These are phyloP conservation scores for Azorinus chamasolen DNA, from an alignment of 2,888 invertebrate species.

Conservation along the genomic window DNA sequence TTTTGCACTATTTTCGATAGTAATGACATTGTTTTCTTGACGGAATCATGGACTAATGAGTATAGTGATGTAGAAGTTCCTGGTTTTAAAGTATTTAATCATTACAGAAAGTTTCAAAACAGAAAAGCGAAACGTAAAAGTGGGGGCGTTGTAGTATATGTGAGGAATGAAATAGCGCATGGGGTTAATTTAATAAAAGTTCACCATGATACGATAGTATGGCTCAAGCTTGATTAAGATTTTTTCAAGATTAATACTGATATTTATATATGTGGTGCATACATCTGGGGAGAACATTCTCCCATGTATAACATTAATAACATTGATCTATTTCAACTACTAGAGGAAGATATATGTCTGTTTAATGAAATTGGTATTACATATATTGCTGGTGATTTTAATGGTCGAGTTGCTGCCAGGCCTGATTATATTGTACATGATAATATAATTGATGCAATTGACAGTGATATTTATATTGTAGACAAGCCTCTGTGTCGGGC, in stretches of 20 bases:
- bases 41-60: constrained; percentile 11
- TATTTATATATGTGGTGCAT: constrained; percentile 4
- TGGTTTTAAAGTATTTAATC: constrained; percentile 4
- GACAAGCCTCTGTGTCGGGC: neutral
- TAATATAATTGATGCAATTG: neutral
- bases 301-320: constrained; percentile 27
- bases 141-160: constrained; percentile 8
- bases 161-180: neutral
- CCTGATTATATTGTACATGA: neutral
- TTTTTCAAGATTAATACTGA: constrained; percentile 1
- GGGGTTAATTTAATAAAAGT: constrained; percentile 2
- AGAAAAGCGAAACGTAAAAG: constrained; percentile 6
- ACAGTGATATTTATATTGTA: neutral
- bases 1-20: constrained; percentile 2
- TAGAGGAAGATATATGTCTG: constrained; percentile 25
- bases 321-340: constrained; percentile 28
- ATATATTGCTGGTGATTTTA: constrained; percentile 41
- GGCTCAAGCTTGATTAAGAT: constrained; percentile 3
- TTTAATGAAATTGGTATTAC: constrained; percentile 27
- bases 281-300: constrained; percentile 27
- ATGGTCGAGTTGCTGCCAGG: constrained; percentile 20
- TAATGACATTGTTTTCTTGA: constrained; percentile 16
- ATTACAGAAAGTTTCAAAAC: constrained; percentile 12
- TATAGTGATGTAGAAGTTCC: constrained; percentile 2
- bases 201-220: neutral